Evolutionary conservation across 2,113 vertebrate genomes (phyloP), one percentile per base, ranked within the genome.

Genomic region (Todiramphus chloris): DNA sequence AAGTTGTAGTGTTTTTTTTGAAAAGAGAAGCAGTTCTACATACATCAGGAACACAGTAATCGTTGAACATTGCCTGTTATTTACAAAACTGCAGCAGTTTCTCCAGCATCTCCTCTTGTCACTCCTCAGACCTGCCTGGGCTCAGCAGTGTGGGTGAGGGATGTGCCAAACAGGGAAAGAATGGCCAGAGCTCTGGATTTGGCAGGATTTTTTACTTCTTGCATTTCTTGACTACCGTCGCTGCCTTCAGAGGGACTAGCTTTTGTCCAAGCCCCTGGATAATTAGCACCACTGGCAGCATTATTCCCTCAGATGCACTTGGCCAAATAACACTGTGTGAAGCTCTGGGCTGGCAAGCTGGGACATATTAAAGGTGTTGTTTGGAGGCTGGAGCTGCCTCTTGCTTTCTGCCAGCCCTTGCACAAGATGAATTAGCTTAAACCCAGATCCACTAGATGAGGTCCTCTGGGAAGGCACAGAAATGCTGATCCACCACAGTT

Each of bases 11-110:
- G 37, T n/a, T 0, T 63, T 75, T 58, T 92, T 78, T 78, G 28
- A 43, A 83, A 68, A 66, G 21, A 69, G 27, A 43, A 46, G 16
- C 43, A 25, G 9, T 4, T 90, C 31, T 90, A 41, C 33, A 31
- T 31, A 23, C 5, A 64, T 13, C 21, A 53, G 50, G 62, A 77
- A 53, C 10, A n/a, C n/a, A n/a, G n/a, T n/a, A n/a, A n/a, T n/a
- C n/a, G n/a, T n/a, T n/a, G n/a, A n/a, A n/a, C 5, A 11, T 75
- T 50, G 28, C 35, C 91, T 82, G 46, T 75, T 90, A 63, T 87
- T 89, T 50, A 30, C 33, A 91, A 94, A 96, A 89, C 31, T 28
- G 51, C 94, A 94, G 63, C 31, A 80, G 74, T 80, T 96, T 96
- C 44, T 79, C 11, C 33, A 39, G 31, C 46, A 37, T 41, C 25